Percentiles rank a stretch among this genome's conserved stretches.
phyloP scores from a whole-genome alignment of 2,888 invertebrate genomes.

The Leucoma salicis region DNA sequence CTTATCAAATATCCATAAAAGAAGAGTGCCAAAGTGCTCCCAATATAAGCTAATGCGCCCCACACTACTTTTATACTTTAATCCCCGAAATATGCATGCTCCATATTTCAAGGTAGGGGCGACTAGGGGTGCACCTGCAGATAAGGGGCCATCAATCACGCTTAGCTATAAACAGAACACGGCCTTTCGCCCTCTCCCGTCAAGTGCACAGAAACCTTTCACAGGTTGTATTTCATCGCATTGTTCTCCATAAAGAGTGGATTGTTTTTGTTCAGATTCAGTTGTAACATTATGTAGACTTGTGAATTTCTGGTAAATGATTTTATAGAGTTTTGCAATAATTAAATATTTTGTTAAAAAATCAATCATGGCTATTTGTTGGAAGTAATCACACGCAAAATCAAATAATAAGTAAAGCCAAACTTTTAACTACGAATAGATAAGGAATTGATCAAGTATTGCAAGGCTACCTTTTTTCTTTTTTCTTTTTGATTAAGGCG shows the following conservation, averaged over 20 bases:
- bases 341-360: no score
- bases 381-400: no score
- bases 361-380: no score
- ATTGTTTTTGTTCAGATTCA: no score
- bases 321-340: no score
- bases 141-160: conserved; percentile 76
- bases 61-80: conserved; percentile 23
- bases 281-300: no score
- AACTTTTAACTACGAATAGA: no score
- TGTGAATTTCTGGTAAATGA: no score
- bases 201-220: conserved; percentile 25
- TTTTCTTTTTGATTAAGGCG: no score
- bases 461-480: no score
- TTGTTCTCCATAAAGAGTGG: conserved; percentile 37
- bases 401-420: no score
- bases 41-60: conserved; percentile 26
- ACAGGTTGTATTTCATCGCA: conserved; percentile 48
- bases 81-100: conserved; percentile 53
- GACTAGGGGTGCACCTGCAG: conserved; percentile 53
- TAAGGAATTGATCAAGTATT: no score
- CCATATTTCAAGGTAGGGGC: conserved; percentile 58
- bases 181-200: conserved; percentile 18
- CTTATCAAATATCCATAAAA: conserved; percentile 10
- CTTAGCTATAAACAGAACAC: conserved; percentile 62
- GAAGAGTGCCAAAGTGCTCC: conserved; percentile 10